Conservation (phyloP, 2,888 invertebrate species). For the Dasysyrphus tricinctus region DNA sequence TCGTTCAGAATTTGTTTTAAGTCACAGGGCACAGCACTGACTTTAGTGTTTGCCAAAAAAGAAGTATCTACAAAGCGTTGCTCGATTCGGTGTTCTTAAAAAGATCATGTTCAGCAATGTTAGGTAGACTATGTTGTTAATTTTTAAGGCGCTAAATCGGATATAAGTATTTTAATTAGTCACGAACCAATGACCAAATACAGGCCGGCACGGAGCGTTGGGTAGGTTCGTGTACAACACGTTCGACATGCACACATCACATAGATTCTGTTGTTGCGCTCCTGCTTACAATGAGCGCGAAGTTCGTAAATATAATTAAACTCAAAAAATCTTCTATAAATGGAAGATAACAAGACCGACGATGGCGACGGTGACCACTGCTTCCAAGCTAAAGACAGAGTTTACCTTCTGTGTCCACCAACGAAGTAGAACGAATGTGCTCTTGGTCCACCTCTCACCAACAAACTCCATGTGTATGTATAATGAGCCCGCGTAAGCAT, state of each 20-base stretch:
- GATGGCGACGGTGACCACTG: slow-evolving; percentile 38
- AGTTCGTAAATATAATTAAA: slow-evolving; percentile 71
- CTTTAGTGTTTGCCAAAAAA: neutral
- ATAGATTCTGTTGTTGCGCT: slow-evolving; percentile 17
- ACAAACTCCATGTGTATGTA: slow-evolving; percentile 7
- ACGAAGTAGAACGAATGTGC: slow-evolving; percentile 24
- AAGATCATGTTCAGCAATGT: slow-evolving; percentile 33
- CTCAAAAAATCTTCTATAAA: slow-evolving; percentile 72
- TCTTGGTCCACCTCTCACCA: neutral
- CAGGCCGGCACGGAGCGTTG: slow-evolving; percentile 45
- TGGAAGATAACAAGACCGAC: slow-evolving; percentile 63
- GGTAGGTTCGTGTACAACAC: slow-evolving; percentile 70
- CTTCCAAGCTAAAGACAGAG: slow-evolving; percentile 26
- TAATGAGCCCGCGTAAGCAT: slow-evolving; percentile 62
- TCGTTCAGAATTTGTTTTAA: too few relatives aligned
- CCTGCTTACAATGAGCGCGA: slow-evolving; percentile 11
- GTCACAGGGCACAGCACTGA: neutral
- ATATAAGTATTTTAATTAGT: slow-evolving; percentile 76
- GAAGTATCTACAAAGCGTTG: neutral
- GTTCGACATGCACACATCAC: slow-evolving; percentile 63
- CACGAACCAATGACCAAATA: slow-evolving; percentile 73
- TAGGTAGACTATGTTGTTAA: slow-evolving; percentile 52
- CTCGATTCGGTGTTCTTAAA: slow-evolving; percentile 13
- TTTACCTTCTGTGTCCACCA: slow-evolving; percentile 34
- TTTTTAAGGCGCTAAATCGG: slow-evolving; percentile 69